phyloP scores from a whole-genome alignment of 2,113 vertebrate genomes.

The Rhombomys opimus region DNA sequence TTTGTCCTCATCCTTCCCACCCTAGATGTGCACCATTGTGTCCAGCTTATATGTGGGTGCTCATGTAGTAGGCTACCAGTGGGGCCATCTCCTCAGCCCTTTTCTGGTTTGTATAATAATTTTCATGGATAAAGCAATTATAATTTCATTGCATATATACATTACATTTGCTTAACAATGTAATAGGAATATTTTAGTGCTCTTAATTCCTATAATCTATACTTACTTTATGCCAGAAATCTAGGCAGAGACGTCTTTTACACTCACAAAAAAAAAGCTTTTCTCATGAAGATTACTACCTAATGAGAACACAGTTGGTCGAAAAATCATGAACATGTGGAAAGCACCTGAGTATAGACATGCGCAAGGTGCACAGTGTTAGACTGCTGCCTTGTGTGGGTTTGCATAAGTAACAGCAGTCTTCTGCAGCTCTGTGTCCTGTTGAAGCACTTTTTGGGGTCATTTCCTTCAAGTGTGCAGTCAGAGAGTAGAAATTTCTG shows the following conservation, averaged over 20 bases:
- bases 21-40: neutral
- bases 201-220: constrained; percentile 33
- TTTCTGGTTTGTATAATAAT: neutral
- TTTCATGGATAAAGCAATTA: neutral
- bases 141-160: neutral
- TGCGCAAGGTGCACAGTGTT: neutral
- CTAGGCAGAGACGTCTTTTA: neutral
- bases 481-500: neutral
- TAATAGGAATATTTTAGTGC: neutral
- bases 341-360: neutral
- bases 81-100: neutral
- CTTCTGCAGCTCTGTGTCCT: constrained; percentile 23
- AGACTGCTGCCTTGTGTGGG: neutral
- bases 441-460: constrained; percentile 33
- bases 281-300: neutral
- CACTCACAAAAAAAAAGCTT: neutral
- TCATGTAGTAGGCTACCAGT: too few relatives aligned
- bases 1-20: neutral
- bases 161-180: constrained; percentile 44
- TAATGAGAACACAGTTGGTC: neutral
- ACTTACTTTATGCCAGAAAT: neutral
- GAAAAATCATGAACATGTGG: neutral
- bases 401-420: neutral
- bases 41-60: neutral
- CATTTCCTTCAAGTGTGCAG: constrained; percentile 11